Base-by-base conservation (phyloP, 2,113 vertebrate genomes). In the Pardalotus punctatus region DNA sequence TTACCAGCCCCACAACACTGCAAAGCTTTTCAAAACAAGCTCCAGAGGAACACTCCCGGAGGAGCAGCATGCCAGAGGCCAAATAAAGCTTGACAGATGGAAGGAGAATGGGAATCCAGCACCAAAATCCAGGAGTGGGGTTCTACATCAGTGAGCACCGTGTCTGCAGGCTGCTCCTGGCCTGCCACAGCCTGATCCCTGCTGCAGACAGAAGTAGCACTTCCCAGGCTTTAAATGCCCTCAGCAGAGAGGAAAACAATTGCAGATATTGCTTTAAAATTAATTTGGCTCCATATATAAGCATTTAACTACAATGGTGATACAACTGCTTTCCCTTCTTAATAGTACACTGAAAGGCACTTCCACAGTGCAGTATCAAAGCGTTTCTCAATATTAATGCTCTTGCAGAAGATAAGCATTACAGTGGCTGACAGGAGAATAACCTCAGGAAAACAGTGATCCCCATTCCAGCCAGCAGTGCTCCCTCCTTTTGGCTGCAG, bases 1-100 rank as follows among this genome's bases (percentile, higher is more conserved):
- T 93, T 96, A 97, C 94, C 95, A 74, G 80, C 35, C 79, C 80
- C 92, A 94, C 72, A 95, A 97, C 93, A 95, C 76, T 86, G 54
- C 18, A 6, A 12, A 50, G 84, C 78, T 93, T 54, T 92, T 92
- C 82, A 90, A 96, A 97, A 96, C 91, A 95, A 89, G 74, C 61
- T 87, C 56, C 29, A 42, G 81, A 86, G 81, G 81, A 96, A 64
- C 43, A 10, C 56, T 94, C 78, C 87, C 14, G 0, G 38, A 94
- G 56, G 13, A 94, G 38, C 29, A 19, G 78, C 58, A 38, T 0
- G 42, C 74, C 76, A 88, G 91, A 83, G 53, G 88, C 88, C 88
- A 93, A 95, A 94, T 86, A 81, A 90, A 90, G 72, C 72, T 42
- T 45, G 72, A 62, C 43, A 51, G 65, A 77, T 51, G 40, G 47